These are phyloP conservation scores for Leucophenga montana DNA, from an alignment of 2,888 invertebrate species.

Conservation along the genomic window DNA sequence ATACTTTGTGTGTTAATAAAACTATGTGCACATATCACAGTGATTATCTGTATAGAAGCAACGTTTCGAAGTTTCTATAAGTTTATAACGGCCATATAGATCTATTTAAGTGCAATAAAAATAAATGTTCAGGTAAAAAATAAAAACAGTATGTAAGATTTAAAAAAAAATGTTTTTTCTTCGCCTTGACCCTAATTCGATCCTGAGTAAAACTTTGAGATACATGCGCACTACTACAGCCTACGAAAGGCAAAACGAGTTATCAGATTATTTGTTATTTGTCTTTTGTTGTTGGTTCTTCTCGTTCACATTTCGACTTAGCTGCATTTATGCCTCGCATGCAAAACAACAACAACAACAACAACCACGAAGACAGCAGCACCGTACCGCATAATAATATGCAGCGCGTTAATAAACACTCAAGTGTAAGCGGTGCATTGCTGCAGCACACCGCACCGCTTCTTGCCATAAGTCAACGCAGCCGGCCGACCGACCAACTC, in stretches of 20 bases:
- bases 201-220: too few relatives aligned
- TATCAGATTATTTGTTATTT: constrained; percentile 68
- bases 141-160: too few relatives aligned
- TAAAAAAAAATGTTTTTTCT: constrained; percentile 31
- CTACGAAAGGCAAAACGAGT: constrained; percentile 64
- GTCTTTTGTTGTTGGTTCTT: constrained; percentile 43
- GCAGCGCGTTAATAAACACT: constrained; percentile 36
- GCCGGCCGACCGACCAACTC: constrained; percentile 1
- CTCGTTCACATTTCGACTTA: constrained; percentile 47
- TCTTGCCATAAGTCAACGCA: neutral
- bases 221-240: constrained; percentile 14
- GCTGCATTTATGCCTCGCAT: constrained; percentile 57
- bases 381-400: constrained; percentile 13
- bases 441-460: neutral
- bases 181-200: constrained; percentile 1
- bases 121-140: too few relatives aligned
- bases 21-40: too few relatives aligned
- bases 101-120: too few relatives aligned
- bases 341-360: constrained; percentile 48
- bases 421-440: neutral
- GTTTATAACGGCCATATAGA: too few relatives aligned
- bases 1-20: too few relatives aligned
- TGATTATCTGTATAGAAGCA: too few relatives aligned
- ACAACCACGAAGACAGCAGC: neutral
- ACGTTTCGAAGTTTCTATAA: too few relatives aligned